phyloP scores from a whole-genome alignment of 2,888 invertebrate species.

The Scelioninae gen. 2 region DNA sequence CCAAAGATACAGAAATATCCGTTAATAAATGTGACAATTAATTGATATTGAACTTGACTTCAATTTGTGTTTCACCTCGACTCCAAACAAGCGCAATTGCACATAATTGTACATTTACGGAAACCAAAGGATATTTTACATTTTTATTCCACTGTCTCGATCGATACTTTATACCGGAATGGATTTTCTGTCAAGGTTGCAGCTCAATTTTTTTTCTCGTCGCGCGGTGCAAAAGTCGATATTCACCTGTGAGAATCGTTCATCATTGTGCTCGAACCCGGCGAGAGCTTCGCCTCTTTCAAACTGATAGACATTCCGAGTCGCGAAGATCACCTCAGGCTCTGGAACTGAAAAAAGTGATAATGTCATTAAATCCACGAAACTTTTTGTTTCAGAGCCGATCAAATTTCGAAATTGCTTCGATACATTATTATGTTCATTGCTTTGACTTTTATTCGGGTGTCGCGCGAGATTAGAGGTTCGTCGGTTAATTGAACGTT shows the following conservation, averaged over 20 bases:
- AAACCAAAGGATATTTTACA: constrained; percentile 24
- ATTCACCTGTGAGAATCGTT: constrained; percentile 70
- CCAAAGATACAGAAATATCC: no score
- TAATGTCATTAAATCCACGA: no score
- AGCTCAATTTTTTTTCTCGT: neutral
- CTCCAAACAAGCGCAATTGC: constrained; percentile 20
- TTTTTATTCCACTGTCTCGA: constrained; percentile 10
- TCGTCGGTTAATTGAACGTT: no score
- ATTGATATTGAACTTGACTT: constrained; percentile 43
- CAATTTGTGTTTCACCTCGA: constrained; percentile 37
- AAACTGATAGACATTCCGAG: constrained; percentile 58
- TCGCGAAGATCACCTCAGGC: constrained; percentile 69
- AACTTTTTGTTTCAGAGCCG: no score
- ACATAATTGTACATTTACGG: constrained; percentile 21
- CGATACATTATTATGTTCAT: no score
- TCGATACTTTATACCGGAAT: constrained; percentile 33
- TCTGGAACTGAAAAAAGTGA: constrained; percentile 61
- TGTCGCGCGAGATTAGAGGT: no score
- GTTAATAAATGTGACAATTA: no score
- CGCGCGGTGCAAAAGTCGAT: constrained; percentile 12
- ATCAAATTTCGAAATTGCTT: no score
- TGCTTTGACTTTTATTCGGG: no score
- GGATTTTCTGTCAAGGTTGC: constrained; percentile 17
- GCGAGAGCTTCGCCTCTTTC: constrained; percentile 52
- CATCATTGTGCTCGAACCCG: constrained; percentile 64